Base-by-base conservation (phyloP, 2,113 vertebrate genomes). In the Oophaga pumilio region DNA sequence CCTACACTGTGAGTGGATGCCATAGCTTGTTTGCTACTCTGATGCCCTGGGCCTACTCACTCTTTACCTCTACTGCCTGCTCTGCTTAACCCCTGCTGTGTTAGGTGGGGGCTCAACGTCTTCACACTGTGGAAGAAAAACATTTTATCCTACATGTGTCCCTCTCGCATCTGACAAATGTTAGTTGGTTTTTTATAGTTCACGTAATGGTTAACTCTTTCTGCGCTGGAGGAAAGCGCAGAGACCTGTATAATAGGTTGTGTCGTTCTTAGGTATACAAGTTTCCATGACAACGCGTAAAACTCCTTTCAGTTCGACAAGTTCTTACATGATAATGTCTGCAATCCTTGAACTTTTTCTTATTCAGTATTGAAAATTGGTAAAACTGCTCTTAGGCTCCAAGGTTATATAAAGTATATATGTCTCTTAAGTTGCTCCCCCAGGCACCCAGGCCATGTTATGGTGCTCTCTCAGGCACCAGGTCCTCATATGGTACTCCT, bases 1-100 rank as follows among this genome's bases (percentile, higher is more conserved):
- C 94, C 94, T 91, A 94, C 93, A 93, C 94, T 92, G 62, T 69
- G 91, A 95, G 94, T 92, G 92, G 94, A 95, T 96, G 94, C 94
- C 92, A 92, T 89, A 90, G 90, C 92, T 91, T 92, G 89, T 90
- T 90, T 91, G 89, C 90, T 91, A 93, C 87, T 93, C 69, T 59
- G 56, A 24, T 56, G 71, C 80, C 86, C 86, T 49, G 57, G 59
- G 43, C 73, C 60, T 20, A 17, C 24, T 53, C 80, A 83, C 80
- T 76, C 52, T 33, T 74, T 84, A 82, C 85, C 79, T 76, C 79
- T 81, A 43, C 59, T 64, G 68, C 33, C 28, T 71, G 24, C 18
- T 26, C 76, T 57, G 85, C 76, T 74, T 85, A 60, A 85, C 84
- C 18, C 85, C 43, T 71, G 8, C 52, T 24, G 43, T 77, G 74